Conservation (phyloP, 2,113 vertebrate species). For the Oostethus manadensis region DNA sequence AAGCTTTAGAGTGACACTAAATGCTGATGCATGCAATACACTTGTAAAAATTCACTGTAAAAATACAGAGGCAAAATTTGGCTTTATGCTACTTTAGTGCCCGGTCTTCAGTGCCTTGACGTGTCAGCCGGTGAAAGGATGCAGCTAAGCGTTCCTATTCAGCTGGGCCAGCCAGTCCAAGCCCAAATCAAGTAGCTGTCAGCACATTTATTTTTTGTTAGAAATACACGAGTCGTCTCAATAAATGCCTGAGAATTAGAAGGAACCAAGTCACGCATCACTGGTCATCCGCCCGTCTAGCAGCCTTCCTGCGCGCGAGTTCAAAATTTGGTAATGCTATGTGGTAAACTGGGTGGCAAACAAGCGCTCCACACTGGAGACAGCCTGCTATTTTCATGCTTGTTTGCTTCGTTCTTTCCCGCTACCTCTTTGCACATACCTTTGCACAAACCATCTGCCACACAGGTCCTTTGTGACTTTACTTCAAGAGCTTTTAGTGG, state of each 20-base stretch:
- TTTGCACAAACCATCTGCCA: constrained; percentile 66
- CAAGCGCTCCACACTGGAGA: constrained; percentile 41
- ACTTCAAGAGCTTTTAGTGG: constrained; percentile 65
- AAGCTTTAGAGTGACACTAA: neutral
- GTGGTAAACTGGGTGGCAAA: constrained; percentile 56
- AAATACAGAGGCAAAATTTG: constrained; percentile 38
- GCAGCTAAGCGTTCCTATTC: constrained; percentile 42
- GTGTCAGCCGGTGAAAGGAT: constrained; percentile 33
- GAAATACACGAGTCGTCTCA: constrained; percentile 37
- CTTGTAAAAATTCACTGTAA: constrained; percentile 21
- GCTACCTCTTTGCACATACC: constrained; percentile 43
- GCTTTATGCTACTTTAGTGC: constrained; percentile 43
- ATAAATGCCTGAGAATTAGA: constrained; percentile 27
- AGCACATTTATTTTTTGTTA: constrained; percentile 22
- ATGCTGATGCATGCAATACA: neutral
- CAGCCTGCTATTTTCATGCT: constrained; percentile 55
- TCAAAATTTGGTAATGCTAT: constrained; percentile 38
- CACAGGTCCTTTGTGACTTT: constrained; percentile 60
- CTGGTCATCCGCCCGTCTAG: constrained; percentile 33
- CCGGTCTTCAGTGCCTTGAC: constrained; percentile 34
- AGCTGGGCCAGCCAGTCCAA: constrained; percentile 49
- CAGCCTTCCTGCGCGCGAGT: constrained; percentile 44
- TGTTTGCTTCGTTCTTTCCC: constrained; percentile 53
- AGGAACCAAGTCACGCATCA: constrained; percentile 30
- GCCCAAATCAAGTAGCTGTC: constrained; percentile 44